A percentile compares a stretch with the other conserved stretches of the same genome.
phyloP scores from a whole-genome alignment of 1,140 invertebrate genomes.

The Choristoneura fumiferana region DNA sequence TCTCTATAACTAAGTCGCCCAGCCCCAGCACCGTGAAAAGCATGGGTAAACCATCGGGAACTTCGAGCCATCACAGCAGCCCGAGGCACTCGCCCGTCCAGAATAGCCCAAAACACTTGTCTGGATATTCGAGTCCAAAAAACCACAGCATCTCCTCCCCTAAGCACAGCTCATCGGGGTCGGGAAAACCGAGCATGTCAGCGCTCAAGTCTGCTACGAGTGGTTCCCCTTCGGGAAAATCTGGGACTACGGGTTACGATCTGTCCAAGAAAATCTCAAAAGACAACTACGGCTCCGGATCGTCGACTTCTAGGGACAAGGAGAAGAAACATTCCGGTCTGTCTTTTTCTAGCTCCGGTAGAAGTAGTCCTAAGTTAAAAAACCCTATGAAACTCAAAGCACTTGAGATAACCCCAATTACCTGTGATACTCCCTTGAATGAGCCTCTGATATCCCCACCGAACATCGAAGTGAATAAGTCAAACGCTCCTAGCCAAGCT shows the following conservation, averaged over 20 bases:
- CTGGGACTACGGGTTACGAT: slow-evolving; percentile 67
- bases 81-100: slow-evolving; percentile 88
- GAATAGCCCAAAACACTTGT: slow-evolving; percentile 85
- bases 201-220: slow-evolving; percentile 89
- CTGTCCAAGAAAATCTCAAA: slow-evolving; percentile 76
- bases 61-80: slow-evolving; percentile 82
- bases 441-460: slow-evolving; percentile 80
- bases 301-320: slow-evolving; percentile 79
- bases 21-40: slow-evolving; percentile 79
- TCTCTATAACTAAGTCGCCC: slow-evolving; percentile 76
- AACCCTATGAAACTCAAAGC: slow-evolving; percentile 84
- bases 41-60: slow-evolving; percentile 76
- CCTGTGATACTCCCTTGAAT: slow-evolving; percentile 62
- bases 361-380: slow-evolving; percentile 84
- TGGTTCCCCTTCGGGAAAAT: slow-evolving; percentile 74
- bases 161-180: slow-evolving; percentile 85
- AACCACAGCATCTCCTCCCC: slow-evolving; percentile 84
- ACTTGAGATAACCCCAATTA: slow-evolving; percentile 79
- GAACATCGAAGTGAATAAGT: slow-evolving; percentile 77
- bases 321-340: slow-evolving; percentile 81
- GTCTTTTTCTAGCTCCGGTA: slow-evolving; percentile 74
- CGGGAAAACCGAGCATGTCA: slow-evolving; percentile 93
- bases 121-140: slow-evolving; percentile 83
- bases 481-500: slow-evolving; percentile 79
- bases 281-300: slow-evolving; percentile 75